Base-by-base conservation (phyloP, 2,797 vertebrate genomes). In the Catamblyrhynchus diadema region DNA sequence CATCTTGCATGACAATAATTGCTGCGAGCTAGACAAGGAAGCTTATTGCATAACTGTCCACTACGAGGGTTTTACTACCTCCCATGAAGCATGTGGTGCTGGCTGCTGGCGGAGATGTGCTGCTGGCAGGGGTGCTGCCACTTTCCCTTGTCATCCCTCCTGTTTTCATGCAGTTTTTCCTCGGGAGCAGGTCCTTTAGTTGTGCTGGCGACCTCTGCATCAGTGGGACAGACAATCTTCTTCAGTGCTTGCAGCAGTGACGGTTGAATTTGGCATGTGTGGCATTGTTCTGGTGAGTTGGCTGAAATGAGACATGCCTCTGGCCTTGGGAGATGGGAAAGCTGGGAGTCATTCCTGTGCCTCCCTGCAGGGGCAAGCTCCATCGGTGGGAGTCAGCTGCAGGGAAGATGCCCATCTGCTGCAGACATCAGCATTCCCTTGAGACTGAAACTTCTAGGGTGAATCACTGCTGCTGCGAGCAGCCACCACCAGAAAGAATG, bases 41-140 rank as follows among this genome's bases (percentile, higher is more conserved):
- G 42, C 71, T 35, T 64, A 11, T 93, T 95, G 73, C 87, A 73
- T 90, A 95, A 94, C 83, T 77, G 90, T 24, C 91, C 85, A 30
- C 64, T 70, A 35, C 1, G 2, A 91, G 51, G 60, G 56, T 84
- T 96, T 92, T 83, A 71, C 82, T 79, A 67, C 91, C 94, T 93
- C 82, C 91, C 60, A 50, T 90, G 91, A 64, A 93, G 85, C 10
- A 3, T 19, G 16, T 24, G 59, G 25, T 72, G 56, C 69, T 64
- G 60, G 51, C 61, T 81, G 39, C 65, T 50, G 54, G 45, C 0
- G 0, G 54, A 83, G 61, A 22, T 32, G 56, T 33, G 51, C 51
- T 81, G 41, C 56, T 51, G 37, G 33, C 44, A 53, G 42, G 16
- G 35, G 62, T 44, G 25, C 16, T 37, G 41, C 37, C 0, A 0